Evolutionary conservation across 1,140 invertebrate genomes (phyloP), one percentile per base, ranked within the genome.

Genomic region (Brachionus rubens): DNA sequence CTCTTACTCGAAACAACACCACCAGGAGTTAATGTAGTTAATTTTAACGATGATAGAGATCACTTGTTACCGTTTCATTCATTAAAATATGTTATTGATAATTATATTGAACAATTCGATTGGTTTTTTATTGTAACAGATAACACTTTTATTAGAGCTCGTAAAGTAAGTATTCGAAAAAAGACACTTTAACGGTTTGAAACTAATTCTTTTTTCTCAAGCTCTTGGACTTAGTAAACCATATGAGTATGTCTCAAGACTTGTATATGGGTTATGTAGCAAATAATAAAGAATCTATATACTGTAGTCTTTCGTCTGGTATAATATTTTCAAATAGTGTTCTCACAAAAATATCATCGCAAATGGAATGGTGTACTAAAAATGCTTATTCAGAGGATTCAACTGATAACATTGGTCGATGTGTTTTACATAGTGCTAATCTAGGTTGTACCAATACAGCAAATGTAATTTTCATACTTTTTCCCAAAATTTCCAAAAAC

Each of bases 121-220:
- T 96, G 91, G 83, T 95, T 93, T 83, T 91, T 92, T 80, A 86
- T 97, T 28, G 87, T 91, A 2, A 90, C 90, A 28, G 93, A 96
- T 83, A 88, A 87, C 10, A 90, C 89, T 6, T 94, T 91, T 81
- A 85, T 95, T 16, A 90, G 93, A 82, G 90, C 88, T 0, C 87
- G 89, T 70, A 88, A 87, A 79, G 72, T 75, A 56, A 41, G 36
- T 40, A 56, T 19, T 36, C 4, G 4, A 24, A 43, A 65, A 65
- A 26, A 14, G 24, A 10, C n/a, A 14, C 6, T 6, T 19, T 21
- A 16, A 21, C 26, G 14, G 1, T 24, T 48, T 40, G 0, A 3
- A 19, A 14, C 10, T 28, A 46, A n/a, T 28, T 21, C 28, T 75
- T 54, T 41, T 56, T 28, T 41, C 24, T 36, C 4, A 40, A 75